Evolutionary conservation across 2,797 vertebrate genomes (phyloP).

Genomic region (Loriculus beryllinus): DNA sequence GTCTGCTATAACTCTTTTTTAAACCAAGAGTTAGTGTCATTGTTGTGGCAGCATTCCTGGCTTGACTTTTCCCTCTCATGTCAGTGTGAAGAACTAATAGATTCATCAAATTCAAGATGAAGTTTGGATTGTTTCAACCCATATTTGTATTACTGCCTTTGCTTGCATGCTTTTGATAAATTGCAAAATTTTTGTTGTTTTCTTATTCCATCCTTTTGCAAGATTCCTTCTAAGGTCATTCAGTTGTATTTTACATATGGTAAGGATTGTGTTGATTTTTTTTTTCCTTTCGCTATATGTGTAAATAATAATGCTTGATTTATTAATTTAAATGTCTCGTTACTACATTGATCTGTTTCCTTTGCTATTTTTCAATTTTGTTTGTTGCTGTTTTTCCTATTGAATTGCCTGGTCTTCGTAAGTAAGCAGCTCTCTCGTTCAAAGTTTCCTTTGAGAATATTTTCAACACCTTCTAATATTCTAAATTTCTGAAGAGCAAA

Average conservation of each 20-base stretch:
- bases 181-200: not conserved
- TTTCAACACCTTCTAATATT: not conserved
- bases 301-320: not conserved
- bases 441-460: not conserved
- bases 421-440: not conserved
- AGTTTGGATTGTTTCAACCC: not conserved
- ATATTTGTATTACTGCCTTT: not conserved
- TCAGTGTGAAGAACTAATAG: not conserved
- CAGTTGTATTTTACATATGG: not conserved
- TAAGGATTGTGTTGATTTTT: not conserved
- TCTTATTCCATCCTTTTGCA: not conserved
- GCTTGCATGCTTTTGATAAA: not conserved
- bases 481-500: not conserved
- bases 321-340: not conserved
- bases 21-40: not conserved
- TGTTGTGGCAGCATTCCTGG: not conserved
- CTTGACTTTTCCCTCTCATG: not conserved
- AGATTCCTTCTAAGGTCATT: not conserved
- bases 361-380: not conserved
- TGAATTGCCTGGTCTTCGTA: not conserved
- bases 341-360: not conserved
- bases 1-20: not conserved
- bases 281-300: too few relatives aligned
- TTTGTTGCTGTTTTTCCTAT: not conserved
- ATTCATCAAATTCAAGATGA: not conserved